Base-by-base conservation (phyloP, 2,797 vertebrate genomes). In the Ceyx erithaca region DNA sequence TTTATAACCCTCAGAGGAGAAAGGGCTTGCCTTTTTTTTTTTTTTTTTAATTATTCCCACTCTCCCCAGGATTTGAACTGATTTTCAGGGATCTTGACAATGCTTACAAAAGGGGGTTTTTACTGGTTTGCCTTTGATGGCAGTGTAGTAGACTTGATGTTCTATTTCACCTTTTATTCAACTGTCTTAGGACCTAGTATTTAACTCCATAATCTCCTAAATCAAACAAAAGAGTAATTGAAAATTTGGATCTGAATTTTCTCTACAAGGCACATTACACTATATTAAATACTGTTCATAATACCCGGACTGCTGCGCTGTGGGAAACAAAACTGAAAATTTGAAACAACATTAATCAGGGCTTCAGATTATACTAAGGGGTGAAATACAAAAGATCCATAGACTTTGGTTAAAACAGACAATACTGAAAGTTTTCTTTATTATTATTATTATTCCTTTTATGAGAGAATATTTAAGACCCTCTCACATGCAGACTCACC, bases 391-490 rank as follows among this genome's bases (percentile, higher is more conserved):
- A 51, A 52, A 52, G 46, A 75, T 48, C 26, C n/a, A 40, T 9
- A 87, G 84, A 67, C 84, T 90, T 86, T 46, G 45, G 45, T 90
- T 89, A 93, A 95, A 90, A 85, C 49, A 90, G 71, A 31, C 84
- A 85, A 87, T 90, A 94, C 33, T 85, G 61, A 82, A 94, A 68
- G 61, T 37, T 82, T 87, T 40, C 37, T 40, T 91, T 92, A 78
- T 41, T 14, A 49, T 49, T 52, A 78, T 90, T 82, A 72, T 69
- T 86, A 71, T 80, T 89, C 37, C 26, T 92, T 89, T 87, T 87
- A 93, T 57, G 89, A 92, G 75, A 89, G 86, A 95, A 73, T 93
- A 89, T 89, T 94, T 94, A 82, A 94, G 90, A 93, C 28, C 19
- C 51, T 81, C 88, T 90, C 92, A 94, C 78, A 90, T 80, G 92